Evolutionary conservation across 37 sponge, comb jelly and placozoan genomes (phyloP).

Genomic region (Hormiphora californensis): DNA sequence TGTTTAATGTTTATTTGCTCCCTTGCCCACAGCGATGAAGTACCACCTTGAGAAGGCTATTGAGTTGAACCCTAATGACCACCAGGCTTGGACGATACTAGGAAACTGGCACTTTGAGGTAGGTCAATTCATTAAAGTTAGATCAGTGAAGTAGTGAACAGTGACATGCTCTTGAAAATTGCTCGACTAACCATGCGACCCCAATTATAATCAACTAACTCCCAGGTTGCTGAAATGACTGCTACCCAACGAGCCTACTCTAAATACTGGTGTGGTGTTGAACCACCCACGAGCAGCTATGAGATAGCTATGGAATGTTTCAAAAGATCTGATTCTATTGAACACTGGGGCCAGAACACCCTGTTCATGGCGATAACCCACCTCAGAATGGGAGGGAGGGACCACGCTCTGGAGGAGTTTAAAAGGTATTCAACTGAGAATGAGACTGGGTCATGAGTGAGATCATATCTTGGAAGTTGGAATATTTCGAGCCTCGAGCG

Average conservation of each 20-base stretch:
- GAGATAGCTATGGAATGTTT: slow-evolving; percentile 7
- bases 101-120: slow-evolving; percentile 46
- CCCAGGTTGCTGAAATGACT: slow-evolving; percentile 24
- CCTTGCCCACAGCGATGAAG: slow-evolving; percentile 15
- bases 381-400: background rate
- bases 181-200: too few species aligned
- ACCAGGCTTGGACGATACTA: background rate
- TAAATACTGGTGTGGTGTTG: background rate
- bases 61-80: slow-evolving; percentile 31
- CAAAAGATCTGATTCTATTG: slow-evolving; percentile 7
- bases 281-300: slow-evolving; percentile 7
- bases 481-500: too few species aligned
- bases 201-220: too few species aligned
- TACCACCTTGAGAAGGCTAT: slow-evolving; percentile 29
- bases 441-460: too few species aligned
- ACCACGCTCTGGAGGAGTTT: background rate
- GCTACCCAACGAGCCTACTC: background rate
- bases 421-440: too few species aligned
- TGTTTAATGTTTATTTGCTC: background rate
- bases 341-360: slow-evolving; percentile 28
- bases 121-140: too few species aligned
- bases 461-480: too few species aligned
- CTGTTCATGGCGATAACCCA: background rate
- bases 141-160: too few species aligned
- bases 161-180: too few species aligned